Conservation (phyloP, 2,797 vertebrate species). For the Nasua narica region DNA sequence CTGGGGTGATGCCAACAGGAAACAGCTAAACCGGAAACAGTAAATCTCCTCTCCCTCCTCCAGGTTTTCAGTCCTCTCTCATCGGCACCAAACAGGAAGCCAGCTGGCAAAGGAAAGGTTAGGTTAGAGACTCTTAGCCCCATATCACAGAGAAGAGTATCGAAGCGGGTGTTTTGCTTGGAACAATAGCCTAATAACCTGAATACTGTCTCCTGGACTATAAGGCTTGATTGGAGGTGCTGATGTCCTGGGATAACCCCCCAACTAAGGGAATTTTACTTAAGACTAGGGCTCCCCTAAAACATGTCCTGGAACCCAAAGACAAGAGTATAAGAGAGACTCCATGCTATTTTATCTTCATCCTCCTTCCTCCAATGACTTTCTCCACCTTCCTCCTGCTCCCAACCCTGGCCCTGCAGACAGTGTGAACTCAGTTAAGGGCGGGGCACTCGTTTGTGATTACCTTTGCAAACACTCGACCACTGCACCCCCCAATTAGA, state of each 20-base stretch:
- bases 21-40: background rate
- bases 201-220: background rate
- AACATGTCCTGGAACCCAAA: background rate
- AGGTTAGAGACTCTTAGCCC: background rate
- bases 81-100: background rate
- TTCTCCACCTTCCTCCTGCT: background rate
- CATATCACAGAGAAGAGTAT: rapidly evolving
- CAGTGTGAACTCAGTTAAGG: background rate
- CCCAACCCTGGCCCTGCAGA: background rate
- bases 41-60: background rate
- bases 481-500: background rate
- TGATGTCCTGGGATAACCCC: background rate
- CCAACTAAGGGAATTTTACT: background rate
- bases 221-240: background rate
- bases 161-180: background rate
- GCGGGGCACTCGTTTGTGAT: rapidly evolving
- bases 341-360: background rate
- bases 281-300: background rate
- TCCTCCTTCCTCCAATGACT: too few relatives aligned
- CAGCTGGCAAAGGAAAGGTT: background rate
- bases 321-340: background rate
- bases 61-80: background rate
- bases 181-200: background rate
- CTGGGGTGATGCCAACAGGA: background rate
- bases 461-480: background rate